phyloP scores from a whole-genome alignment of 2,888 invertebrate genomes.

The Bursaphelenchus okinawaensis region DNA sequence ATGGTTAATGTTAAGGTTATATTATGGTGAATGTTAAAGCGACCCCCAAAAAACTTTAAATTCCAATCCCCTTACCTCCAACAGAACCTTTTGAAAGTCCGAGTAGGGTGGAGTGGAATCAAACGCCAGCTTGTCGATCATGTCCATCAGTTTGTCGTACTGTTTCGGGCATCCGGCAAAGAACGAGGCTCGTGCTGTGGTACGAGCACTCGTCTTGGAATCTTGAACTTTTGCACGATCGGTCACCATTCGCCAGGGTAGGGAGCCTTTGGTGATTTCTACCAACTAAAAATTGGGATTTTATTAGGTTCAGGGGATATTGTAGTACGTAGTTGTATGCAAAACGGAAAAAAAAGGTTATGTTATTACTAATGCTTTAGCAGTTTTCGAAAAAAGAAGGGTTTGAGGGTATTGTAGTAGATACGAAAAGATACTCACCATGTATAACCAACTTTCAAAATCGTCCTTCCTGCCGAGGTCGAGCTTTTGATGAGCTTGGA shows the following conservation, averaged over 20 bases:
- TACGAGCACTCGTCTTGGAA: slow-evolving; percentile 7
- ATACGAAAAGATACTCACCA: slow-evolving; percentile 13
- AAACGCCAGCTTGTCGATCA: slow-evolving; percentile 40
- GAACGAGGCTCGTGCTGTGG: slow-evolving; percentile 27
- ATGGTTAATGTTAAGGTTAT: not conserved
- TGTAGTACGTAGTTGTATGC: too few species aligned
- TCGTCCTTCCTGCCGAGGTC: slow-evolving; percentile 41
- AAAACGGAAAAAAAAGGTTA: too few species aligned
- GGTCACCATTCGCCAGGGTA: slow-evolving; percentile 41
- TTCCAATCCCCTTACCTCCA: slow-evolving; percentile 25
- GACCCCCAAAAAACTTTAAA: not conserved
- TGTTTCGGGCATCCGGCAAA: slow-evolving; percentile 35
- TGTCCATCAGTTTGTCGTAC: slow-evolving; percentile 31
- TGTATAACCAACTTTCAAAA: slow-evolving; percentile 42
- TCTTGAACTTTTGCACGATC: slow-evolving; percentile 23
- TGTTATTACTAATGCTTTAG: too few species aligned
- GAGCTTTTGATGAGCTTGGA: slow-evolving; percentile 33
- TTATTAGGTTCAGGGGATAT: too few species aligned
- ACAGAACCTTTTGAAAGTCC: slow-evolving; percentile 29
- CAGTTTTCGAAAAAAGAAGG: not conserved
- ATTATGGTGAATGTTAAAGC: too few species aligned
- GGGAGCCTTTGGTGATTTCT: slow-evolving; percentile 36
- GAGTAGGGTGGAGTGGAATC: slow-evolving; percentile 37
- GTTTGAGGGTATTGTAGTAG: too few species aligned
- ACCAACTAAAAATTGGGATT: slow-evolving; percentile 15